phyloP scores from a whole-genome alignment of 1,140 invertebrate species.

The Drosophila yakuba region DNA sequence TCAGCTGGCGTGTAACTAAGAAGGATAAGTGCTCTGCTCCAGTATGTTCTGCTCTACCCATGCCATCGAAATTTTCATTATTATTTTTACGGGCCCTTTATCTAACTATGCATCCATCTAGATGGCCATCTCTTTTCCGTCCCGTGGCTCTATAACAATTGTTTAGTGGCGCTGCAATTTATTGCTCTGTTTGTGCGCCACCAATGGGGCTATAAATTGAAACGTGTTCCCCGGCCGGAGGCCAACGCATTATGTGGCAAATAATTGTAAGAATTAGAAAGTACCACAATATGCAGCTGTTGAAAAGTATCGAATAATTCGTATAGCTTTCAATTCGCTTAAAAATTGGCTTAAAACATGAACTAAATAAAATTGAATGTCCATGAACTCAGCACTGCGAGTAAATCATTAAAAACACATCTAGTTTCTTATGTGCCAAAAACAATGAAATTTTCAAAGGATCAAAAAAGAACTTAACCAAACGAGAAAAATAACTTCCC shows the following conservation, averaged over 20 bases:
- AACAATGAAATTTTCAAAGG: not conserved
- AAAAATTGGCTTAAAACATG: too few relatives aligned
- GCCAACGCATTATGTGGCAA: slow-evolving; percentile 32
- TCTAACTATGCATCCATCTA: slow-evolving; percentile 29
- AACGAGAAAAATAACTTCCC: slow-evolving; percentile 13
- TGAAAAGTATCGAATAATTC: slow-evolving; percentile 50
- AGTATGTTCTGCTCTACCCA: slow-evolving; percentile 19
- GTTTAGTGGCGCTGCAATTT: slow-evolving; percentile 66
- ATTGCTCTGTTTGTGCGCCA: slow-evolving; percentile 70
- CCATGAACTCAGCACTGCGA: too few relatives aligned
- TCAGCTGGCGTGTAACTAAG: slow-evolving; percentile 76
- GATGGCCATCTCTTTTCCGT: slow-evolving; percentile 23
- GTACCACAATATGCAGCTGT: slow-evolving; percentile 3
- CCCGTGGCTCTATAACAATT: slow-evolving; percentile 51
- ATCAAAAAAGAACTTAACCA: not conserved
- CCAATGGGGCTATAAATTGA: slow-evolving; percentile 69
- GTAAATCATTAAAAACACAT: too few relatives aligned
- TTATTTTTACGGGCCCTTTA: slow-evolving; percentile 59
- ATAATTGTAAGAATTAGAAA: slow-evolving; percentile 63
- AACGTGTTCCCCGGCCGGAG: slow-evolving; percentile 30
- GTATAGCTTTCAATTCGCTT: not conserved
- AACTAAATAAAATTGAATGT: too few relatives aligned
- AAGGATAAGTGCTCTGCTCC: slow-evolving; percentile 70
- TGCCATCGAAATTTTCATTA: slow-evolving; percentile 72
- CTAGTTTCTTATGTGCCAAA: not conserved